Evolutionary conservation across 2,113 vertebrate species (phyloP), one percentile per base, ranked within the genome.

Genomic region (Grantiella picta): DNA sequence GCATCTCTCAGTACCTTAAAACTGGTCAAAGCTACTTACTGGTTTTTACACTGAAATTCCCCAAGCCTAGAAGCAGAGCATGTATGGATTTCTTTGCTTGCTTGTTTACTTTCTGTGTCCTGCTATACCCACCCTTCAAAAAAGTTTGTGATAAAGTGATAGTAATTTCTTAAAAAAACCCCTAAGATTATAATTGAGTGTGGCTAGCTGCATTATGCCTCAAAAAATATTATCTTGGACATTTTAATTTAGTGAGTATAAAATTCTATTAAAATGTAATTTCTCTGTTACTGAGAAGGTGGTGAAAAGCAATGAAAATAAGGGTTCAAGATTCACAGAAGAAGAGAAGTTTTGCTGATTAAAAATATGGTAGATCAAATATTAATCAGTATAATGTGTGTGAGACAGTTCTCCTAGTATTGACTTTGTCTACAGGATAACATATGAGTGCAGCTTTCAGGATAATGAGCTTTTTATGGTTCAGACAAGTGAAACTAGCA

Each of bases 181-280:
- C 38, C 47, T 49, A 21, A 75, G 14, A 45, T 84, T 65, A 31
- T 78, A 81, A 56, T 47, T 86, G 65, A 86, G 50, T 36, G 23
- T 53, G 35, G 24, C 80, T 52, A 72, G 63, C 24, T 92, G 38
- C n/a, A n/a, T 16, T 81, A 28, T 68, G 72, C 59, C 42, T 94
- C 66, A 38, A 94, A 92, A 86, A 95, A 54, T 64, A 85, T 72
- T 94, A 71, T 47, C 86, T 85, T 76, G 40, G 78, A 66, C 27
- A 13, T 72, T 95, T 89, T 82, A 85, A 93, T 96, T 90, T 66
- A 65, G 40, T 77, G 75, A 59, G 49, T 72, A 81, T 82, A 54
- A 92, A 96, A 84, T 72, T 80, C 76, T 82, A 91, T 88, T 86
- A 85, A 91, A 96, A 76, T 36, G 36, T 53, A 22, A 50, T 83